These are phyloP conservation scores for Hedya salicella DNA, from an alignment of 2,888 invertebrate genomes.

Conservation along the genomic window DNA sequence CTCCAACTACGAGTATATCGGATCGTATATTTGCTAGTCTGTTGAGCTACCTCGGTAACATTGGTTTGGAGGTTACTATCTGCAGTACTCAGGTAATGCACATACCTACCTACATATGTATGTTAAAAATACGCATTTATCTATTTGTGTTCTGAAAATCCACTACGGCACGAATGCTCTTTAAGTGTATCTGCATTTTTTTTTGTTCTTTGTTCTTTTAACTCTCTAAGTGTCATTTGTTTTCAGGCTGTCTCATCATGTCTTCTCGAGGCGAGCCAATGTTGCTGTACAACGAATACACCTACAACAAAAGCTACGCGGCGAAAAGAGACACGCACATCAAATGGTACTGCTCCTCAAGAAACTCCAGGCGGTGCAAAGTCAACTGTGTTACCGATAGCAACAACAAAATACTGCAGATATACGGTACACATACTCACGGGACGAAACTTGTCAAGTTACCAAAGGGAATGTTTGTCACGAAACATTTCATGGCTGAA, in stretches of 20 bases:
- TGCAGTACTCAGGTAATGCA: too few relatives aligned
- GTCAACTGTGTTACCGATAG: slow-evolving; percentile 57
- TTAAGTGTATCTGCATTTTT: too few relatives aligned
- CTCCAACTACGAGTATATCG: too few relatives aligned
- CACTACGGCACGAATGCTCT: too few relatives aligned
- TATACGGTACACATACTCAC: slow-evolving; percentile 48
- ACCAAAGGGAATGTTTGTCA: slow-evolving; percentile 14
- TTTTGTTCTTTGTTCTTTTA: too few relatives aligned
- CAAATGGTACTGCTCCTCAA: slow-evolving; percentile 66
- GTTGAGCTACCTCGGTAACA: too few relatives aligned
- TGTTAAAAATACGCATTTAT: too few relatives aligned
- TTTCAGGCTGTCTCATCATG: slow-evolving; percentile 52
- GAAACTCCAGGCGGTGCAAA: slow-evolving; percentile 59
- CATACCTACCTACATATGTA: too few relatives aligned
- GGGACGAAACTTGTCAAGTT: slow-evolving; percentile 30
- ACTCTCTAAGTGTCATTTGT: background rate
- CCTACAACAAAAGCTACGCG: slow-evolving; percentile 59
- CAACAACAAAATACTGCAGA: slow-evolving; percentile 44
- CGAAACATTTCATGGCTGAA: slow-evolving; percentile 17
- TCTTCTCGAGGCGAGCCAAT: slow-evolving; percentile 59
- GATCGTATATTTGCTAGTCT: too few relatives aligned
- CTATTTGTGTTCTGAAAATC: too few relatives aligned
- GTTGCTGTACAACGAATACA: slow-evolving; percentile 53
- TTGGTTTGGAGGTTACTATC: too few relatives aligned
- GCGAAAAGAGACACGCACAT: slow-evolving; percentile 52